Percentiles rank a stretch among this genome's conserved stretches.
phyloP scores from a whole-genome alignment of 2,113 vertebrate genomes.

The Fulmarus glacialis region DNA sequence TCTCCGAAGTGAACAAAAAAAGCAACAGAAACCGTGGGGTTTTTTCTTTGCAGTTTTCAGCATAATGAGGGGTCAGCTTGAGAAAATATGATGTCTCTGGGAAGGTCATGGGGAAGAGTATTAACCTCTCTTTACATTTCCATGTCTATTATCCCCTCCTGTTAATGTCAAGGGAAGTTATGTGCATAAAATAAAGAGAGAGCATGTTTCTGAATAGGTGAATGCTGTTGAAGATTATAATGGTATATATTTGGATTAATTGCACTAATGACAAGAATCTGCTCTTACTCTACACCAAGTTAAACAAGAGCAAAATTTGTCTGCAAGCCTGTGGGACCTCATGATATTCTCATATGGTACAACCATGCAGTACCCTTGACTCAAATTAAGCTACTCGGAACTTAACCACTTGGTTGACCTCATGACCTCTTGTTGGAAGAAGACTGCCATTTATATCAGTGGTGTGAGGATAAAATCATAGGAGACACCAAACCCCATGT shows the following conservation, averaged over 20 bases:
- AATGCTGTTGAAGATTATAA: slow-evolving; percentile 15
- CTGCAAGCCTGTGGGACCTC: neutral
- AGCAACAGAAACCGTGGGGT: neutral
- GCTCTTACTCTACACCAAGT: neutral
- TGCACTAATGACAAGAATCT: neutral
- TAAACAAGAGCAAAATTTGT: neutral
- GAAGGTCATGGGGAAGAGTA: slow-evolving; percentile 54
- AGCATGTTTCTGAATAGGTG: slow-evolving; percentile 36
- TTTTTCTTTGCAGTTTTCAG: slow-evolving; percentile 51
- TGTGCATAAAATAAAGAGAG: slow-evolving; percentile 16
- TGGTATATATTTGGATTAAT: slow-evolving; percentile 28
- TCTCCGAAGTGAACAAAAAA: slow-evolving; percentile 52
- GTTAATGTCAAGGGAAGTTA: slow-evolving; percentile 61
- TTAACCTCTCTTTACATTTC: slow-evolving; percentile 67
- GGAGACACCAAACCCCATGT: neutral
- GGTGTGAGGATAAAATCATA: neutral
- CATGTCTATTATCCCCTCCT: slow-evolving; percentile 55
- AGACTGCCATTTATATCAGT: neutral
- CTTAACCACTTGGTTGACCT: neutral
- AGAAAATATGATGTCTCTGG: slow-evolving; percentile 47
- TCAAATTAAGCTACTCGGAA: neutral
- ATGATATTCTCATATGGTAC: neutral
- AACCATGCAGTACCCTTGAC: neutral
- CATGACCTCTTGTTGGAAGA: neutral
- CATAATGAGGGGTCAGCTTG: slow-evolving; percentile 42